Conservation (phyloP, 2,888 invertebrate genomes). For the Apocheima hispidaria region DNA sequence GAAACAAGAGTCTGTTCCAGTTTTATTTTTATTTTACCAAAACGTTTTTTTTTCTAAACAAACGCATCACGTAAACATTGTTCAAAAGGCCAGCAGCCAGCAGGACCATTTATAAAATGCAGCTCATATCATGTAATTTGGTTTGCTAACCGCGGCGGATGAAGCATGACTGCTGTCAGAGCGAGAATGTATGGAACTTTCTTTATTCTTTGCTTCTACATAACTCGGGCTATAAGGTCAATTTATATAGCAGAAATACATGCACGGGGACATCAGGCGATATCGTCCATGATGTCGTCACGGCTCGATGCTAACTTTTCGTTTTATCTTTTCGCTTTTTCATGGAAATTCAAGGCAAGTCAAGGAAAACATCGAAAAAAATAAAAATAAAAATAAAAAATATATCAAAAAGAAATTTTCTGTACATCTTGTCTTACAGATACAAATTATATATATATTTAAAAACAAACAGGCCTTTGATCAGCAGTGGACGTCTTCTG, state of each 20-base stretch:
- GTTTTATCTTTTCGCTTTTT: not conserved
- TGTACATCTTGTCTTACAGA: too few relatives aligned
- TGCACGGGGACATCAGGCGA: slow-evolving; percentile 49
- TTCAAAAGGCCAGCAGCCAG: slow-evolving; percentile 17
- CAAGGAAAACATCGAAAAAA: too few relatives aligned
- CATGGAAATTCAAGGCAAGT: too few relatives aligned
- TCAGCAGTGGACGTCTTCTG: too few relatives aligned
- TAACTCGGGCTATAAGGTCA: slow-evolving; percentile 62
- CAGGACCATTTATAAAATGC: slow-evolving; percentile 56
- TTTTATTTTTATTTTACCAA: not conserved
- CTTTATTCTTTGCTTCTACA: too few relatives aligned
- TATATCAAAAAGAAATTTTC: too few relatives aligned
- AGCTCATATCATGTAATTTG: slow-evolving; percentile 70
- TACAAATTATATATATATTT: too few relatives aligned
- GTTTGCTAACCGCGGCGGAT: slow-evolving; percentile 64
- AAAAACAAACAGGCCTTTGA: too few relatives aligned
- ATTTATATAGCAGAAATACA: slow-evolving; percentile 53
- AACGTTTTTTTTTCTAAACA: not conserved
- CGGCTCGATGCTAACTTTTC: slow-evolving; percentile 2
- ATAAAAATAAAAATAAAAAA: too few relatives aligned
- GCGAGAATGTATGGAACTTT: slow-evolving; percentile 59
- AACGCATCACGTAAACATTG: slow-evolving; percentile 22
- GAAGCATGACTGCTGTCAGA: slow-evolving; percentile 66
- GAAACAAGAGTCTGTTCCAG: too few relatives aligned
- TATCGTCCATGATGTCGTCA: slow-evolving; percentile 41